Percentiles rank a stretch among this genome's conserved stretches.
phyloP scores from a whole-genome alignment of 2,113 vertebrate species.

The Felis catus region DNA sequence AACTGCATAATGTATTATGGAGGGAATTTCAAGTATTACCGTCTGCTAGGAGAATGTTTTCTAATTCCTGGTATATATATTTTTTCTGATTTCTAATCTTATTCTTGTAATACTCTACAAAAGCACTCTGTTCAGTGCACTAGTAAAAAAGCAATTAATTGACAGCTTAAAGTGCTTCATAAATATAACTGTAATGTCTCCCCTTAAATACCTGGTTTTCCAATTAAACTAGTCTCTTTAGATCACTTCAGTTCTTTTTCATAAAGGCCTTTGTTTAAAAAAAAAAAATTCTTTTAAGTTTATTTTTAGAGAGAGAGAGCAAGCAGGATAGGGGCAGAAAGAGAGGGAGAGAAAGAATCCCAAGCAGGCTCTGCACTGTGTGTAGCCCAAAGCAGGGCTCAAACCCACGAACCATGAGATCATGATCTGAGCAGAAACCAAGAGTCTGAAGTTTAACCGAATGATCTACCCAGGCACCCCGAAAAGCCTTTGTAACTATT shows the following conservation, averaged over 20 bases:
- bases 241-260: background rate
- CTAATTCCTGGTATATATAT: background rate
- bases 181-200: background rate
- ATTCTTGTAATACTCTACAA: background rate
- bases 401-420: too few species aligned
- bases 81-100: background rate
- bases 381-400: too few species aligned
- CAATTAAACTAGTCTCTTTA: slow-evolving; percentile 22
- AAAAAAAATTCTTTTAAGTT: too few species aligned
- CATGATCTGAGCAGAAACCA: too few species aligned
- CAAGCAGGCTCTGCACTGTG: too few species aligned
- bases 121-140: background rate
- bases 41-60: background rate
- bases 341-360: too few species aligned
- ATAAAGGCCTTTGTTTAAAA: background rate
- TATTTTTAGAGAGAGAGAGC: too few species aligned
- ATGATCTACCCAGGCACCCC: too few species aligned
- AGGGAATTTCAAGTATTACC: background rate
- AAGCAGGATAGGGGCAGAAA: too few species aligned
- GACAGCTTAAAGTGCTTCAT: background rate
- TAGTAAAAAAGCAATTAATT: background rate
- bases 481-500: background rate
- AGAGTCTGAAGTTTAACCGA: too few species aligned
- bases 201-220: background rate
- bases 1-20: background rate